Evolutionary conservation across 2,888 invertebrate genomes (phyloP).

Genomic region (Acleris emargana): DNA sequence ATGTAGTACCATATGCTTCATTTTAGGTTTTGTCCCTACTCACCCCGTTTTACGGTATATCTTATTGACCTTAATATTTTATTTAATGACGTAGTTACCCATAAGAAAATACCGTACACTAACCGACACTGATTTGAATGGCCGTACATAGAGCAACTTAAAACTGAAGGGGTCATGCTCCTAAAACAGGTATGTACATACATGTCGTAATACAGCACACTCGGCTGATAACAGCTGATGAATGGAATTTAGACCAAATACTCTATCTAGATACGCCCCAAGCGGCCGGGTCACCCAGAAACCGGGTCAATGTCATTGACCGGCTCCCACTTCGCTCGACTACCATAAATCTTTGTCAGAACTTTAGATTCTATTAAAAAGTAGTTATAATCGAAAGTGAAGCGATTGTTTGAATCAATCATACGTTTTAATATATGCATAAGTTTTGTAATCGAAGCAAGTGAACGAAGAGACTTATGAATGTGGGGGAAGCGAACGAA

Average conservation of each 20-base stretch:
- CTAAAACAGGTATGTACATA: too few species aligned
- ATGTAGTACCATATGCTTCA: too few species aligned
- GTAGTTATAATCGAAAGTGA: slow-evolving; percentile 20
- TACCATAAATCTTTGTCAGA: slow-evolving; percentile 22
- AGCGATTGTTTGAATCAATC: slow-evolving; percentile 20
- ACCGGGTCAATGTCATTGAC: slow-evolving; percentile 58
- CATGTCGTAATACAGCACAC: background rate
- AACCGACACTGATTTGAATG: too few species aligned
- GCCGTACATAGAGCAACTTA: too few species aligned
- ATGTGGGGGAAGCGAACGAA: too few species aligned
- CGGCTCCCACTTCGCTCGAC: slow-evolving; percentile 33
- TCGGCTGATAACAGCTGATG: background rate
- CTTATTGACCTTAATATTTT: too few species aligned
- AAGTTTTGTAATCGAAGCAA: background rate
- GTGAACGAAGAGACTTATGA: too few species aligned
- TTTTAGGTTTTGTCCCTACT: too few species aligned
- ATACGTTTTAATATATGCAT: slow-evolving; percentile 3
- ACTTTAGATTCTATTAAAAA: slow-evolving; percentile 17
- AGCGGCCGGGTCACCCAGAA: slow-evolving; percentile 30
- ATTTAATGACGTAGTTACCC: too few species aligned
- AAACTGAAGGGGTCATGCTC: too few species aligned
- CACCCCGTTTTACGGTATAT: too few species aligned
- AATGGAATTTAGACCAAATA: background rate
- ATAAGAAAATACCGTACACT: too few species aligned
- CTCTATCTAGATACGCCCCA: background rate